These are phyloP conservation scores for Perdix hodgsoniae DNA, from an alignment of 2,797 vertebrate species.

Conservation along the genomic window DNA sequence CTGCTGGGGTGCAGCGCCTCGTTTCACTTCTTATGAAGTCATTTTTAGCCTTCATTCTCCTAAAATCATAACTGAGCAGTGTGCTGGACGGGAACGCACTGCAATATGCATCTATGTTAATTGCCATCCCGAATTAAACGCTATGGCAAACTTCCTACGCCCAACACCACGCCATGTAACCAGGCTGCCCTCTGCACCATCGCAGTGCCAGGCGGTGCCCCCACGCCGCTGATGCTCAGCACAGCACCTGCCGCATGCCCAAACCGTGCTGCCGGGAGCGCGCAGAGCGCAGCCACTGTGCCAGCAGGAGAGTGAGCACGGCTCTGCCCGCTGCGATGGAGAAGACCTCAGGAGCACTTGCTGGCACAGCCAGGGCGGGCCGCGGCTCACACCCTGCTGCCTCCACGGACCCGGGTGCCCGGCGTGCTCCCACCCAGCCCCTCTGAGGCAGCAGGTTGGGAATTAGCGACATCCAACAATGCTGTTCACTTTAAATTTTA, in stretches of 20 bases:
- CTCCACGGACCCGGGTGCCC: background rate
- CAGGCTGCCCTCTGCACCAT: background rate
- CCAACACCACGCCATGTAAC: background rate
- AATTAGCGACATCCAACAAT: conserved; percentile 68
- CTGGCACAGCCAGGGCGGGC: accelerated
- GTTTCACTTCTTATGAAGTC: conserved; percentile 55
- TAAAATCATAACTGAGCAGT: background rate
- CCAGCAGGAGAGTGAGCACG: background rate
- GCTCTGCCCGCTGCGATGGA: background rate
- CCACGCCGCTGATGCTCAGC: background rate
- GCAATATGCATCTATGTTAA: conserved; percentile 38
- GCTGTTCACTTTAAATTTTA: conserved; percentile 78
- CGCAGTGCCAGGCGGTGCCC: background rate
- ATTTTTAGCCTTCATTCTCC: conserved; percentile 40
- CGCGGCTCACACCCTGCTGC: background rate
- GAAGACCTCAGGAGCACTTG: background rate
- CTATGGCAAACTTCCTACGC: conserved; percentile 40
- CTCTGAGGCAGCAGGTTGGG: conserved; percentile 53
- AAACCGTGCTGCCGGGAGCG: background rate
- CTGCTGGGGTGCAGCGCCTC: conserved; percentile 23
- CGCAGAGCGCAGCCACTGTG: background rate
- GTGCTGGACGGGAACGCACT: conserved; percentile 3
- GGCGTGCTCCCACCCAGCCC: too few species aligned
- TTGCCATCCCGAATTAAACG: conserved; percentile 24
- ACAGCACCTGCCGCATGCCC: background rate